Evolutionary conservation across 2,797 vertebrate species (phyloP).

Genomic region (Channallabes apus): DNA sequence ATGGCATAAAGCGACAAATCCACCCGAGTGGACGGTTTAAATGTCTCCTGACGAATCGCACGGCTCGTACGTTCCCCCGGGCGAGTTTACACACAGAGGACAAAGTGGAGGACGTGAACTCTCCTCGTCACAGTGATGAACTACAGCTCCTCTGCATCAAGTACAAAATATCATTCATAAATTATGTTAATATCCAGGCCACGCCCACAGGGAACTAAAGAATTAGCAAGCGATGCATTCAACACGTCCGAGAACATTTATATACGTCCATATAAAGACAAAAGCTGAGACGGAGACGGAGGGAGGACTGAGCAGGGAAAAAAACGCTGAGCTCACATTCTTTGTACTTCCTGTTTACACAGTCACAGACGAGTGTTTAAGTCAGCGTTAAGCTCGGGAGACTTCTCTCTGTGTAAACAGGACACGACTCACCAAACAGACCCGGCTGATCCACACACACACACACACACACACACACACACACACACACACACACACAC

Average conservation of each 20-base stretch:
- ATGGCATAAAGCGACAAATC: not conserved
- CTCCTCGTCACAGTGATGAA: too few species aligned
- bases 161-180: not conserved
- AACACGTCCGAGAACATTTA: too few species aligned
- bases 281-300: conserved; percentile 20
- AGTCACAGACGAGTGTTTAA: conserved; percentile 23
- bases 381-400: not conserved
- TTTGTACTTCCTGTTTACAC: conserved; percentile 69
- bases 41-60: not conserved
- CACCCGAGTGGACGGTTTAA: not conserved
- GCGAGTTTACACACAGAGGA: not conserved
- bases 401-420: conserved; percentile 18
- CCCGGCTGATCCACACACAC: not conserved
- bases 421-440: conserved; percentile 17
- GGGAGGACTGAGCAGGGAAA: conserved; percentile 19
- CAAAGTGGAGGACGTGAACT: not conserved
- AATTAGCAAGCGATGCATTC: not conserved
- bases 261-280: not conserved
- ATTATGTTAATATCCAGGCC: not conserved
- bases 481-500: not conserved
- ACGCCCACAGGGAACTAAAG: not conserved
- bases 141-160: not conserved
- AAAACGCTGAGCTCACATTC: conserved; percentile 46
- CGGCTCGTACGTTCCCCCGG: not conserved
- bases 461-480: too few species aligned